phyloP scores from a whole-genome alignment of 2,888 invertebrate genomes.

The Malthinus flaveolus region DNA sequence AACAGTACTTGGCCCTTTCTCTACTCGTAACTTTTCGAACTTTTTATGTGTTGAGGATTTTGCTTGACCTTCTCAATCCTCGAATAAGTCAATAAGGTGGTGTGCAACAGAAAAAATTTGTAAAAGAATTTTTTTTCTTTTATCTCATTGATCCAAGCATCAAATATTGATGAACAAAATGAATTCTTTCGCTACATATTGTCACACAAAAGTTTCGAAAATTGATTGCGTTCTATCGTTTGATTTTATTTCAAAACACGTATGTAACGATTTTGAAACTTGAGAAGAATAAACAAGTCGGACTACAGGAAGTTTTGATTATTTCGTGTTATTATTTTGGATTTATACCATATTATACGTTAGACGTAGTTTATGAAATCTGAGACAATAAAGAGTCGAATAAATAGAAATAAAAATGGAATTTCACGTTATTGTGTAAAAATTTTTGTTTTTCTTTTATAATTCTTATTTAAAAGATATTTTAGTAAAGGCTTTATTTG shows the following conservation, averaged over 20 bases:
- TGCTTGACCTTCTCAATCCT: slow-evolving; percentile 20
- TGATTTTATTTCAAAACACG: slow-evolving; percentile 35
- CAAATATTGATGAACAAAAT: slow-evolving; percentile 31
- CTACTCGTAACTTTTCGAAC: slow-evolving; percentile 14
- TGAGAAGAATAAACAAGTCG: slow-evolving; percentile 5
- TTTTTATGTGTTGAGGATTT: slow-evolving; percentile 16
- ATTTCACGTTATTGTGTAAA: not conserved
- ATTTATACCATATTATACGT: too few relatives aligned
- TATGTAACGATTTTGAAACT: slow-evolving; percentile 24
- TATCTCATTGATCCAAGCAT: slow-evolving; percentile 16
- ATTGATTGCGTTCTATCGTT: slow-evolving; percentile 28
- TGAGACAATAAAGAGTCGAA: not conserved
- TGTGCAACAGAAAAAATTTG: slow-evolving; percentile 21
- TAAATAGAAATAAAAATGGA: not conserved
- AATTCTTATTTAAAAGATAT: slow-evolving; percentile 38
- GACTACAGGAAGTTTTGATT: not conserved
- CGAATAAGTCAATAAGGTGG: slow-evolving; percentile 12
- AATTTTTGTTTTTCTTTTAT: slow-evolving; percentile 20
- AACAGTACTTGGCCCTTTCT: slow-evolving; percentile 32
- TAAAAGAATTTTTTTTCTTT: slow-evolving; percentile 11
- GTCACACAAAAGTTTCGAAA: slow-evolving; percentile 32
- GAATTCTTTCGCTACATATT: slow-evolving; percentile 33
- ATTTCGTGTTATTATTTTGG: not conserved
- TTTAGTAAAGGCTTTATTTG: slow-evolving; percentile 40
- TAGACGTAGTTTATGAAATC: too few relatives aligned